Conservation (phyloP, 2,113 vertebrate genomes). For the Phainopepla nitens region DNA sequence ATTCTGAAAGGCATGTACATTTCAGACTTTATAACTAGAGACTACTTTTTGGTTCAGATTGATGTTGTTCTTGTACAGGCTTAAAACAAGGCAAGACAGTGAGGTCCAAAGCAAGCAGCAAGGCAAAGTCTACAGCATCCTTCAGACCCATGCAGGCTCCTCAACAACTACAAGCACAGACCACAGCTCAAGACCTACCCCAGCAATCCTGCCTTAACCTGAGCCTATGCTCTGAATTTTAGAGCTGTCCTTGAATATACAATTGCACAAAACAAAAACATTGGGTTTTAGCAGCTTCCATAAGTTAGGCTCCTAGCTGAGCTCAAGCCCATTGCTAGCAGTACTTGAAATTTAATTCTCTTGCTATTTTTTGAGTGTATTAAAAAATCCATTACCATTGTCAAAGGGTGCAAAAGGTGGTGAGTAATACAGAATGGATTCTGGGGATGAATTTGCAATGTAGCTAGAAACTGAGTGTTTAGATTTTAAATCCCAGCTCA, state of each 20-base stretch:
- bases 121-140: neutral
- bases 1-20: neutral
- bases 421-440: neutral
- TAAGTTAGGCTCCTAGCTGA: neutral
- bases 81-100: neutral
- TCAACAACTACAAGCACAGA: neutral
- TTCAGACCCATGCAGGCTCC: neutral
- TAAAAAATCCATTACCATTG: neutral
- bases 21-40: neutral
- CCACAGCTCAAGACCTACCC: neutral
- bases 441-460: neutral
- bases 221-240: neutral
- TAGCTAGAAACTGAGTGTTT: neutral
- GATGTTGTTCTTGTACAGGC: neutral
- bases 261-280: neutral
- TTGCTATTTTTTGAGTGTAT: neutral
- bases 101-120: neutral
- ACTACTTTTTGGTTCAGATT: neutral
- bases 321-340: neutral
- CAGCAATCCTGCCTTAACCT: neutral
- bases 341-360: neutral
- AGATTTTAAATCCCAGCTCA: conserved; percentile 1
- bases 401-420: neutral
- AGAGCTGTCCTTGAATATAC: neutral
- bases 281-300: neutral